Conservation (phyloP, 2,888 invertebrate species). For the Torymus auratus region DNA sequence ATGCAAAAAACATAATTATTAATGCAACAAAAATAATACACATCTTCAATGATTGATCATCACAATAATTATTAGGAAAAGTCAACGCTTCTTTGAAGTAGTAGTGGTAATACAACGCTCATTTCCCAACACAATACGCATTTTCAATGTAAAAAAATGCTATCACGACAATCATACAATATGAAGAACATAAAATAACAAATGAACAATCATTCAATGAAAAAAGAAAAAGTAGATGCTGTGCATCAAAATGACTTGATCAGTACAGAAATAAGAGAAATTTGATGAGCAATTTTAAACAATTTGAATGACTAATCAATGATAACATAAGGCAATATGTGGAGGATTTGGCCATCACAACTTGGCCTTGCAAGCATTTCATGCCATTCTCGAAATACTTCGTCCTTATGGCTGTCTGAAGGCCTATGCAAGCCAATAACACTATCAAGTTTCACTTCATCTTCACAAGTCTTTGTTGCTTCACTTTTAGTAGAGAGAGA, state of each 20-base stretch:
- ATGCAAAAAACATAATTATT: slow-evolving; percentile 52
- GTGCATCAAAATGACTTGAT: slow-evolving; percentile 52
- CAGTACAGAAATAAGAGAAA: slow-evolving; percentile 46
- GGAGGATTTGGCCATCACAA: slow-evolving; percentile 87
- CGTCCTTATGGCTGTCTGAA: slow-evolving; percentile 66
- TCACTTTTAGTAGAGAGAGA: slow-evolving; percentile 50
- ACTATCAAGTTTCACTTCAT: slow-evolving; percentile 58
- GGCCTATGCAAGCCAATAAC: slow-evolving; percentile 64
- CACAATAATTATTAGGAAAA: slow-evolving; percentile 58
- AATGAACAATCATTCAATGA: slow-evolving; percentile 53
- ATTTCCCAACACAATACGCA: slow-evolving; percentile 49
- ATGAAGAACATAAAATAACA: slow-evolving; percentile 56
- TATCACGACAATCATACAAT: slow-evolving; percentile 56
- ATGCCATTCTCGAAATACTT: slow-evolving; percentile 93
- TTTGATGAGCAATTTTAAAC: slow-evolving; percentile 55
- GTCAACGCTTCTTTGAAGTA: slow-evolving; percentile 38
- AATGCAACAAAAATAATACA: slow-evolving; percentile 59
- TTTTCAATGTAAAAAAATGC: slow-evolving; percentile 53
- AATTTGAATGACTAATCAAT: slow-evolving; percentile 83
- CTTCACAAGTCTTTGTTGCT: slow-evolving; percentile 51
- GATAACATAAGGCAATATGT: slow-evolving; percentile 97
- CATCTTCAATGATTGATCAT: slow-evolving; percentile 58
- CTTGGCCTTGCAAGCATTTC: slow-evolving; percentile 87
- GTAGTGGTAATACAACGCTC: slow-evolving; percentile 17
- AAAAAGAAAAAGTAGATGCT: slow-evolving; percentile 42